Evolutionary conservation across 2,888 invertebrate species (phyloP).

Genomic region (Junonia oenone): DNA sequence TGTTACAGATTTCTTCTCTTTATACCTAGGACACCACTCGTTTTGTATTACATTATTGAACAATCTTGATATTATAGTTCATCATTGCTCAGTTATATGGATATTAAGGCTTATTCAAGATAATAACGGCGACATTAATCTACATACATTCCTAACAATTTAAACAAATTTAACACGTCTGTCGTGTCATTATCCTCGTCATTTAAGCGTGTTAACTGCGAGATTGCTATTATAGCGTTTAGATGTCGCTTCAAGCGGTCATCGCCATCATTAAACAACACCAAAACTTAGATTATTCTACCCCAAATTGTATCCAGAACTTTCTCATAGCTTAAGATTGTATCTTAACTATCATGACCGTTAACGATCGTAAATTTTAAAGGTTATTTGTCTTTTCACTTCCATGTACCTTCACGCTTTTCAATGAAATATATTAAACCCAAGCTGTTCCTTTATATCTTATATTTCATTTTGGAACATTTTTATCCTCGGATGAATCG

Average conservation of each 20-base stretch:
- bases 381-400: conserved; percentile 9
- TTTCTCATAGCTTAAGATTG: conserved; percentile 23
- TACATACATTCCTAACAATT: conserved; percentile 45
- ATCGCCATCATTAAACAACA: conserved; percentile 55
- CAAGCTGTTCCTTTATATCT: background rate
- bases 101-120: background rate
- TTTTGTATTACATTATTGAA: too few relatives aligned
- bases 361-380: conserved; percentile 10
- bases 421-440: background rate
- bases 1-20: too few relatives aligned
- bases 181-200: conserved; percentile 72
- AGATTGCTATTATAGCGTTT: conserved; percentile 60
- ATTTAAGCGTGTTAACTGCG: conserved; percentile 72
- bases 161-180: conserved; percentile 67
- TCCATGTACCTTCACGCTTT: background rate
- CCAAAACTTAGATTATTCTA: conserved; percentile 33
- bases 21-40: too few relatives aligned
- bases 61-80: background rate
- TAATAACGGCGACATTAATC: conserved; percentile 12
- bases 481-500: background rate
- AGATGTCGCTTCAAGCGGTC: conserved; percentile 58
- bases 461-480: background rate
- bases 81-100: background rate
- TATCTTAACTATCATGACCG: conserved; percentile 23
- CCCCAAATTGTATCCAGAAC: conserved; percentile 26